Percentiles rank a stretch among this genome's conserved stretches.
phyloP scores from a whole-genome alignment of 2,888 invertebrate genomes.

The Thymelicus lineola region DNA sequence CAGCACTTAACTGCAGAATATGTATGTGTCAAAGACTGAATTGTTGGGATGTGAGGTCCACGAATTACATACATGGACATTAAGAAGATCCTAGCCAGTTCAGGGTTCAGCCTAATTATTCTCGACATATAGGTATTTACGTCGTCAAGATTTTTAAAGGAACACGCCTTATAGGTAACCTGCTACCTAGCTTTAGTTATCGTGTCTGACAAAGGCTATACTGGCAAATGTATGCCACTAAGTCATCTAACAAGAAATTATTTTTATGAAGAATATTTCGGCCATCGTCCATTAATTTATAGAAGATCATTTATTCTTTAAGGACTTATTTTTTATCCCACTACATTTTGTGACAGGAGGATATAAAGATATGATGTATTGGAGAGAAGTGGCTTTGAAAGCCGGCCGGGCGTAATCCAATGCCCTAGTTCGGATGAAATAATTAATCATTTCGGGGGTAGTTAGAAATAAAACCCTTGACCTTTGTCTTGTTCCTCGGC shows the following conservation, averaged over 20 bases:
- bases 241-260: neutral
- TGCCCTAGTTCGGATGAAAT: conserved; percentile 45
- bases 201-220: no score
- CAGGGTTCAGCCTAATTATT: no score
- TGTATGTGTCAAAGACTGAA: no score
- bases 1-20: no score
- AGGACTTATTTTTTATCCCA: conserved; percentile 27
- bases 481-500: conserved; percentile 47
- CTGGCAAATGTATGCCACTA: no score
- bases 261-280: conserved; percentile 1
- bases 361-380: conserved; percentile 50
- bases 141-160: no score
- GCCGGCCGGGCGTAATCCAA: conserved; percentile 54
- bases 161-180: no score
- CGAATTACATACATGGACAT: no score
- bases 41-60: no score
- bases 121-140: no score
- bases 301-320: conserved; percentile 9
- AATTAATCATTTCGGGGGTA: conserved; percentile 42
- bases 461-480: conserved; percentile 35
- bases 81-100: no score
- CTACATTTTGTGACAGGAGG: conserved; percentile 37
- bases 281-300: conserved; percentile 15
- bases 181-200: no score
- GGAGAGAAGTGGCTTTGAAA: conserved; percentile 52